Conservation (phyloP, 2,113 vertebrate species). For the Otocyon megalotis region DNA sequence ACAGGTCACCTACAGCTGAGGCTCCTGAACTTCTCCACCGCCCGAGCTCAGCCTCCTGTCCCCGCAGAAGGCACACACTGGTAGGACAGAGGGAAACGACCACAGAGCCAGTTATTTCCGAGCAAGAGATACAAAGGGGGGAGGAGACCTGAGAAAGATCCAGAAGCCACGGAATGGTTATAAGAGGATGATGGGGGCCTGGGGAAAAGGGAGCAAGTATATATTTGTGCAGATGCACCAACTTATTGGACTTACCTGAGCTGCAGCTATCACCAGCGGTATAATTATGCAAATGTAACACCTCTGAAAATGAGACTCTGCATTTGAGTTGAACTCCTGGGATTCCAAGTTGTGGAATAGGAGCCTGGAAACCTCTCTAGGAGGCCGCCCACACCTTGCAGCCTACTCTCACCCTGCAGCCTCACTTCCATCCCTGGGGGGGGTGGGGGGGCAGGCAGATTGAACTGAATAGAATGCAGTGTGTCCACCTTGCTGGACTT, state of each 20-base stretch:
- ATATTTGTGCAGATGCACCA: background rate
- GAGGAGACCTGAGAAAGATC: conserved; percentile 30
- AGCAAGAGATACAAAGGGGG: background rate
- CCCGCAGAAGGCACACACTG: background rate
- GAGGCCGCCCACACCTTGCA: background rate
- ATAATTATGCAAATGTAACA: conserved; percentile 21
- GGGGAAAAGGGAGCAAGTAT: background rate
- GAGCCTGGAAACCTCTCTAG: background rate
- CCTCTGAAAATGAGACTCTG: conserved; percentile 52
- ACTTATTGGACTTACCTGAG: conserved; percentile 29
- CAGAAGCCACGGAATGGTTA: background rate
- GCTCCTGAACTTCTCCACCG: background rate
- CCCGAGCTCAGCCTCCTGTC: background rate
- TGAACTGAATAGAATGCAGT: background rate
- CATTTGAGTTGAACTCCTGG: background rate
- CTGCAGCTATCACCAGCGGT: background rate
- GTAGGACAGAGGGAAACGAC: background rate
- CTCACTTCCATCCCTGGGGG: background rate
- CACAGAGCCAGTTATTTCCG: background rate
- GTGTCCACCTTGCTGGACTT: background rate
- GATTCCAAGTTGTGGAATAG: background rate
- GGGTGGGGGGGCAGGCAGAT: too few relatives aligned
- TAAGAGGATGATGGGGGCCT: background rate
- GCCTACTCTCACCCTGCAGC: background rate
- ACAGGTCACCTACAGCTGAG: background rate